phyloP scores from a whole-genome alignment of 1,140 invertebrate genomes.

The Episyrphus balteatus region DNA sequence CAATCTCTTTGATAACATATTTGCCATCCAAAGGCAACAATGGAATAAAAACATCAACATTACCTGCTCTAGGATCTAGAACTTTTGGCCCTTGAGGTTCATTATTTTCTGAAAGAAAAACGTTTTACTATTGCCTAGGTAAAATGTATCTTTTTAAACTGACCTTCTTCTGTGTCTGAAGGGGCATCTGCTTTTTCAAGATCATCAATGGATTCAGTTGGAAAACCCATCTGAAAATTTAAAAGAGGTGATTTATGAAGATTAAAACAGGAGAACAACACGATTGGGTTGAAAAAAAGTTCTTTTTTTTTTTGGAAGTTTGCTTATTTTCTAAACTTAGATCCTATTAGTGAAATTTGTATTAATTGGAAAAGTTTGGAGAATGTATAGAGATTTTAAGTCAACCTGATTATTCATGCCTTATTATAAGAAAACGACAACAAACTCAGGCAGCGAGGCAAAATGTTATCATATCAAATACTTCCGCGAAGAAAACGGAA shows the following conservation, averaged over 20 bases:
- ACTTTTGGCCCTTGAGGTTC: conserved; percentile 8
- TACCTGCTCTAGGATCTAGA: conserved; percentile 67
- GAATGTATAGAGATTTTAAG: too few species aligned
- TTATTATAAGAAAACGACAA: too few species aligned
- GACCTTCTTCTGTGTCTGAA: conserved; percentile 5
- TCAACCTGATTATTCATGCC: too few species aligned
- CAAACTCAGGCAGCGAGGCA: too few species aligned
- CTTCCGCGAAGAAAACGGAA: too few species aligned
- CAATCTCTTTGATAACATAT: conserved; percentile 22
- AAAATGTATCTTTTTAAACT: not conserved
- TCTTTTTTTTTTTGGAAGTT: too few species aligned
- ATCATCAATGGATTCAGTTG: conserved; percentile 49
- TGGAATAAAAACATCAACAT: conserved; percentile 58
- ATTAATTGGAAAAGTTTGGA: too few species aligned
- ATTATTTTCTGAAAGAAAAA: conserved; percentile 6
- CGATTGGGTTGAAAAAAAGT: too few species aligned
- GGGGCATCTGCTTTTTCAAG: conserved; percentile 42
- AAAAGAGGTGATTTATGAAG: conserved; percentile 11
- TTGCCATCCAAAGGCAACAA: conserved; percentile 48
- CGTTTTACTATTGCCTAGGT: not conserved
- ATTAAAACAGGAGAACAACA: too few species aligned
- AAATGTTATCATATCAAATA: too few species aligned
- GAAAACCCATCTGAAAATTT: conserved; percentile 57
- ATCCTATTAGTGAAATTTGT: too few species aligned
- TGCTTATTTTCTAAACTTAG: too few species aligned